A percentile compares a stretch with the other conserved stretches of the same genome.
Evolutionary conservation across 2,113 vertebrate species (phyloP).

Genomic region (Lanius ludovicianus): DNA sequence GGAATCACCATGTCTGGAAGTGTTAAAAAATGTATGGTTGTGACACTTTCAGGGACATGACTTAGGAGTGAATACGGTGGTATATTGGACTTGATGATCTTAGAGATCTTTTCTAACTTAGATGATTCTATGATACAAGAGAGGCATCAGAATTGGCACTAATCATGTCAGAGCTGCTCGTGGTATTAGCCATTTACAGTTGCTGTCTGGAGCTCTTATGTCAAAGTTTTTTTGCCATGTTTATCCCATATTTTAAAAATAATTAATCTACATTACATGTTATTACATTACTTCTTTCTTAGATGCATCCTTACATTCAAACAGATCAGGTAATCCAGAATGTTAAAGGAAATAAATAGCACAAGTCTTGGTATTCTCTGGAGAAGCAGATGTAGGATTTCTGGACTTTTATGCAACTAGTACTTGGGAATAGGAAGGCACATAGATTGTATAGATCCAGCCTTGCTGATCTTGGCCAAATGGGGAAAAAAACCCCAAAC

Average conservation of each 20-base stretch:
- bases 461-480: neutral
- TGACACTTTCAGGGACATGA: neutral
- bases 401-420: neutral
- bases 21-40: neutral
- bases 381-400: neutral
- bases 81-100: neutral
- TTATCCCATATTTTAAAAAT: neutral
- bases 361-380: neutral
- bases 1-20: neutral
- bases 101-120: neutral
- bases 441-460: neutral
- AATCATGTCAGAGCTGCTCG: neutral
- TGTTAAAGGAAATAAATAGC: neutral
- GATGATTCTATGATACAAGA: accelerated
- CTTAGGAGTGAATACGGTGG: neutral
- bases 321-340: neutral
- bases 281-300: neutral
- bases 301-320: neutral
- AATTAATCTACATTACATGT: neutral
- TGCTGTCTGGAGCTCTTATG: neutral
- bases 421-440: neutral
- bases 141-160: neutral
- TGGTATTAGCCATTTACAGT: neutral
- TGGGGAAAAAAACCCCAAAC: neutral
- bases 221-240: neutral